Evolutionary conservation across 2,888 invertebrate species (phyloP), one percentile per base, ranked within the genome.

Genomic region (Apotomis capreana): DNA sequence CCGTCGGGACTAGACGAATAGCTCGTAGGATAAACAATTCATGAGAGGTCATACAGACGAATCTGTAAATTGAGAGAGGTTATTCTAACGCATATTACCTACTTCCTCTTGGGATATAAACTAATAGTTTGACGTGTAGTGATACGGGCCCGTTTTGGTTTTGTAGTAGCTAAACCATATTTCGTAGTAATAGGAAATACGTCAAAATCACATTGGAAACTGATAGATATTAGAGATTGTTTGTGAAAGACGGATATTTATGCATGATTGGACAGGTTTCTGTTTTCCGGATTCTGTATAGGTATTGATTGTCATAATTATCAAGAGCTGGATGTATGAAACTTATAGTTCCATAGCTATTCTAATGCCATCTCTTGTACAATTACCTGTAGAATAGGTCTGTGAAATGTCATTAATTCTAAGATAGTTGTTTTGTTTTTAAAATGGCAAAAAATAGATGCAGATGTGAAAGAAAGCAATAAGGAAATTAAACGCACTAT

Each of bases 1-100:
- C 10, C 85, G 90, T 68, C 84, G 92, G 68, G 92, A 92, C 75
- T 91, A 87, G 78, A 71, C 69, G 49, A 15, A n/a, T 12, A 13
- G n/a, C 13, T 51, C 15, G 44, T 44, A 40, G 44, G n/a, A 37
- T 54, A 55, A 44, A 12, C 4, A n/a, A 49, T 49, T 58, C 10
- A 62, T 49, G 44, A 37, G 5, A 37, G 49, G 65, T 55, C 55
- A 57, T 65, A 40, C 65, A 52, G 37, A 52, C 26, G 15, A 60
- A 64, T 64, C 64, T 65, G 46, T 46, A 65, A 54, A n/a, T 49
- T 26, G 58, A 12, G 13, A 37, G 54, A 8, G 54, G 15, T 13
- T 13, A 54, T 13, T 6, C 46, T 57, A 13, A 67, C 12, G 46
- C 57, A 9, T 64, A 40, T 65, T 36, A 49, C 49, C 9, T 59